Percentiles rank a stretch among this genome's conserved stretches.
Evolutionary conservation across 2,888 invertebrate species (phyloP).

Genomic region (Tipula vernalis): DNA sequence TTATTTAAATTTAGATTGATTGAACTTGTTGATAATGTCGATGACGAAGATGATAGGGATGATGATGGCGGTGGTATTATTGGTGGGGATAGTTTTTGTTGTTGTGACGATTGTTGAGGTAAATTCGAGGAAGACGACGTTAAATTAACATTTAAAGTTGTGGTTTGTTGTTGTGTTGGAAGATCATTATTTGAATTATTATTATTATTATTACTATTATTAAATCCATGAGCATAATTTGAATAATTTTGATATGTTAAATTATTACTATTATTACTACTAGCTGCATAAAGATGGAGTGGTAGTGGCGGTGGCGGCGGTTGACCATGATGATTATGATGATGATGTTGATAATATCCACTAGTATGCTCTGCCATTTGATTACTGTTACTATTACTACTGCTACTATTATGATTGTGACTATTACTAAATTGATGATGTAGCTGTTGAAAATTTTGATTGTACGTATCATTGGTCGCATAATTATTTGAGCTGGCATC

Average conservation of each 20-base stretch:
- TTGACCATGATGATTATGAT: conserved; percentile 17
- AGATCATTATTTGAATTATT: conserved; percentile 17
- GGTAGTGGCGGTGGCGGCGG: background rate
- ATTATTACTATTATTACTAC: conserved; percentile 11
- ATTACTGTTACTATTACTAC: background rate
- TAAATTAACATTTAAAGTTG: conserved; percentile 20
- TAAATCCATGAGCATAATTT: conserved; percentile 10
- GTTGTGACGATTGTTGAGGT: conserved; percentile 15
- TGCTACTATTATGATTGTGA: background rate
- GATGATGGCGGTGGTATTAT: conserved; percentile 13
- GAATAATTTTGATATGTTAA: conserved; percentile 14
- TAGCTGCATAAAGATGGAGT: background rate
- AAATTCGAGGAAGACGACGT: conserved; percentile 20
- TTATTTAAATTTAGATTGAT: conserved; percentile 10
- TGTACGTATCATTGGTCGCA: background rate
- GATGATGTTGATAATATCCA: conserved; percentile 13
- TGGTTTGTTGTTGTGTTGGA: conserved; percentile 30
- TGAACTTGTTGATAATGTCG: conserved; percentile 12
- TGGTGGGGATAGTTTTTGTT: conserved; percentile 12
- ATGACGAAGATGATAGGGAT: conserved; percentile 12
- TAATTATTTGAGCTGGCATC: conserved; percentile 28
- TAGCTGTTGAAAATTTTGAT: background rate
- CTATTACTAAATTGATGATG: background rate
- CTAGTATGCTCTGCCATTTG: background rate
- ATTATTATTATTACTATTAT: conserved; percentile 1